A percentile compares a stretch with the other conserved stretches of the same genome.
phyloP scores from a whole-genome alignment of 1,140 invertebrate species.

The Drosophila elegans region DNA sequence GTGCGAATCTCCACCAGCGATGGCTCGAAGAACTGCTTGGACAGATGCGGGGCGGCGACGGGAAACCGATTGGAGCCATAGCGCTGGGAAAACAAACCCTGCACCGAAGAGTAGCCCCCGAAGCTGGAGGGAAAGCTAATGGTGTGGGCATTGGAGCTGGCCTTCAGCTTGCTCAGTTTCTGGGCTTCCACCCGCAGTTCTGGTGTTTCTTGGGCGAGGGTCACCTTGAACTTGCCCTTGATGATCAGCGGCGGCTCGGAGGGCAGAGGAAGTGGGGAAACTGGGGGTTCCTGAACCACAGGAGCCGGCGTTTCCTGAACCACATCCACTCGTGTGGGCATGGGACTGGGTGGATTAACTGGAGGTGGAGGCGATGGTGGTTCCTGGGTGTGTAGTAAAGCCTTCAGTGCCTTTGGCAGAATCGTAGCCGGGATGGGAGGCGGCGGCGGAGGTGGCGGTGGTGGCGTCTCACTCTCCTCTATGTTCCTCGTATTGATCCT shows the following conservation, averaged over 20 bases:
- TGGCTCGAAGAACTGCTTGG: constrained; percentile 92
- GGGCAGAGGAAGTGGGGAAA: constrained; percentile 34
- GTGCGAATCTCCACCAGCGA: constrained; percentile 93
- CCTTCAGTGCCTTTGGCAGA: constrained; percentile 74
- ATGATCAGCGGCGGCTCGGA: constrained; percentile 62
- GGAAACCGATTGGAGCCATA: constrained; percentile 75
- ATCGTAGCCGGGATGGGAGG: constrained; percentile 80
- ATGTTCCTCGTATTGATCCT: constrained; percentile 75
- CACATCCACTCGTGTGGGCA: background rate
- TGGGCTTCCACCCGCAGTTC: constrained; percentile 86
- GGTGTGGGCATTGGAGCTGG: constrained; percentile 86
- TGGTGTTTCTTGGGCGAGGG: constrained; percentile 85
- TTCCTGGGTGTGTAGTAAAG: constrained; percentile 65
- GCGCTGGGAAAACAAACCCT: constrained; percentile 84
- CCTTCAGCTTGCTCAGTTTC: constrained; percentile 70
- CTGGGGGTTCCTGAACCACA: constrained; percentile 1
- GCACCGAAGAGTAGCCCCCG: constrained; percentile 86
- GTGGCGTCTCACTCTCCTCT: constrained; percentile 63
- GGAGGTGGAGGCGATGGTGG: constrained; percentile 4
- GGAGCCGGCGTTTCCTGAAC: background rate
- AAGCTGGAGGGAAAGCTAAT: constrained; percentile 87
- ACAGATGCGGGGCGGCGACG: constrained; percentile 87
- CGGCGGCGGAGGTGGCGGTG: constrained; percentile 67
- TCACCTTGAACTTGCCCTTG: constrained; percentile 80
- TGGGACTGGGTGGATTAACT: background rate